These are phyloP conservation scores for Drosophila tripunctata DNA, from an alignment of 2,888 invertebrate genomes.

Conservation along the genomic window DNA sequence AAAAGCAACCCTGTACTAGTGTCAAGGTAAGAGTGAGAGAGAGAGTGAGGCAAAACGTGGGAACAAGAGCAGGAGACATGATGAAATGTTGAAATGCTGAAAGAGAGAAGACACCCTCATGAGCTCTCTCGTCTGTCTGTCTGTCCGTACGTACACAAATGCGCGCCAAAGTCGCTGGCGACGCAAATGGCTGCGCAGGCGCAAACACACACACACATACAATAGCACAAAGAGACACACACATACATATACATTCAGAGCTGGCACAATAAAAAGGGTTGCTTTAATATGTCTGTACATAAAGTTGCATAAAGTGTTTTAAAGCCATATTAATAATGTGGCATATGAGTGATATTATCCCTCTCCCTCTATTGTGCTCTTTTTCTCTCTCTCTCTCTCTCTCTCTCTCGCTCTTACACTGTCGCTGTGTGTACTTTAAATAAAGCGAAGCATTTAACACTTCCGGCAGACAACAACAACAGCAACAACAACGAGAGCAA, in stretches of 20 bases:
- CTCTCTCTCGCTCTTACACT: constrained; percentile 15
- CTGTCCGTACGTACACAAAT: constrained; percentile 36
- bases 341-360: constrained; percentile 70
- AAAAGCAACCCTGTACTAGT: constrained; percentile 25
- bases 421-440: constrained; percentile 65
- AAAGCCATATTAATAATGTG: constrained; percentile 72
- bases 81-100: too few species aligned
- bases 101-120: constrained; percentile 51
- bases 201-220: constrained; percentile 28
- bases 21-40: constrained; percentile 1
- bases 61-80: constrained; percentile 7
- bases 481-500: constrained; percentile 36
- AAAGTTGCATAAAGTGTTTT: constrained; percentile 39
- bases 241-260: constrained; percentile 2
- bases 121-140: constrained; percentile 3
- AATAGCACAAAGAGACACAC: neutral
- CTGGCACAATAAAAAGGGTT: constrained; percentile 55
- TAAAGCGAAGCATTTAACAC: constrained; percentile 80
- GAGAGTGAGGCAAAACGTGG: constrained; percentile 15
- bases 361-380: neutral
- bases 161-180: constrained; percentile 64
- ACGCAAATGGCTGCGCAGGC: constrained; percentile 57
- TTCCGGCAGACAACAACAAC: constrained; percentile 67
- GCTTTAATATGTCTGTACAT: constrained; percentile 20
- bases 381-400: constrained; percentile 6